These are phyloP conservation scores for Thrips palmi DNA, from an alignment of 1,140 invertebrate genomes.

Conservation along the genomic window DNA sequence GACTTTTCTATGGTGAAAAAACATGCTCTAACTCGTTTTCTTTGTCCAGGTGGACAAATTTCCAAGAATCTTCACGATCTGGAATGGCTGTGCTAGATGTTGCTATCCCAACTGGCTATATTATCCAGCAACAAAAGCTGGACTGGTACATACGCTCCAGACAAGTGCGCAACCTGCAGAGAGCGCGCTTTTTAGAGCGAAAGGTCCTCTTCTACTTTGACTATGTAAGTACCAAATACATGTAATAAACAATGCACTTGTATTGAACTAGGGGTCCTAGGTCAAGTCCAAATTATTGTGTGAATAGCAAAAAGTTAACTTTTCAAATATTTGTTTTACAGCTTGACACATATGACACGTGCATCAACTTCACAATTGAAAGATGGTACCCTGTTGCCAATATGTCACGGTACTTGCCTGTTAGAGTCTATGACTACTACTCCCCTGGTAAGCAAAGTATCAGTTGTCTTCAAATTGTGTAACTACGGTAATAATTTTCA, in stretches of 20 bases:
- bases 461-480: not conserved
- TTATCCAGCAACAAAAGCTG: slow-evolving; percentile 76
- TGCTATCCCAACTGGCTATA: slow-evolving; percentile 82
- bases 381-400: slow-evolving; percentile 93
- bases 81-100: slow-evolving; percentile 86
- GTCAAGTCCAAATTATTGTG: slow-evolving; percentile 3
- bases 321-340: slow-evolving; percentile 22
- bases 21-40: slow-evolving; percentile 8
- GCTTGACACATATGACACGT: slow-evolving; percentile 65
- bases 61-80: slow-evolving; percentile 58
- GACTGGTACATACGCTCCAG: slow-evolving; percentile 62
- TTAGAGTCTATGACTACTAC: slow-evolving; percentile 90
- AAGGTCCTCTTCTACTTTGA: slow-evolving; percentile 92
- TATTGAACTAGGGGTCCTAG: slow-evolving; percentile 7
- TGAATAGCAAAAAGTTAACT: not conserved
- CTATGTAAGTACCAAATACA: slow-evolving; percentile 46
- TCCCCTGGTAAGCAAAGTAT: slow-evolving; percentile 53
- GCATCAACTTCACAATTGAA: slow-evolving; percentile 81
- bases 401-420: slow-evolving; percentile 78
- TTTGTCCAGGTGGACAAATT: slow-evolving; percentile 49
- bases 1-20: not conserved
- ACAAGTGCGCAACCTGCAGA: slow-evolving; percentile 56
- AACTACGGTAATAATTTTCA: not conserved
- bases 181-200: slow-evolving; percentile 60
- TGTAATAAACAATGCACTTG: not conserved